Base-by-base conservation (phyloP, 2,113 vertebrate genomes). In the Zeus faber region DNA sequence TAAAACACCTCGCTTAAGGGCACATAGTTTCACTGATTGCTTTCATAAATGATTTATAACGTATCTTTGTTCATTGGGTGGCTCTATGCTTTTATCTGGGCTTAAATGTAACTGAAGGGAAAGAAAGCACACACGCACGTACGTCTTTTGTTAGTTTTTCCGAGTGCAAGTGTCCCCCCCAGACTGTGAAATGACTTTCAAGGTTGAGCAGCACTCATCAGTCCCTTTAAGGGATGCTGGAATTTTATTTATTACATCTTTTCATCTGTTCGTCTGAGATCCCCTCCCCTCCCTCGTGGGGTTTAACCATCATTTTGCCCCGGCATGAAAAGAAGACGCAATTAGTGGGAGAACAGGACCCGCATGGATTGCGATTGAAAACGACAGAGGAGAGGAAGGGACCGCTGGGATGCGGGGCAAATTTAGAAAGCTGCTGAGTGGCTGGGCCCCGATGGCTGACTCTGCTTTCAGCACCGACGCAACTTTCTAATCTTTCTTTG, bases 161-260 rank as follows among this genome's bases (percentile, higher is more conserved):
- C 13, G 4, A n/a, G n/a, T 37, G 1, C 33, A 14, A 37, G 33
- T 37, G 13, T 37, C 13, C 33, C 33, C 33, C 9, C 39, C 47
- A 48, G 16, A 54, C 46, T 73, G 54, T 70, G 65, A 67, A 62
- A 45, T 59, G 44, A 72, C 29, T 74, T 62, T 77, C 58, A 77
- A 70, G 70, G 55, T 74, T 70, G 65, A 67, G 39, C 47, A 50
- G 50, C 48, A 60, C 51, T 14, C 17, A 17, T 41, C 54, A 39
- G 17, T 49, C 54, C 67, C 54, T 49, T 50, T 20, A 49, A 49
- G 35, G 66, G 55, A 62, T 50, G 23, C 49, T 58, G 21, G 2
- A 16, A 13, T 26, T 55, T 51, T 61, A 53, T 69, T 57, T 46
- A 44, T 53, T 60, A 45, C 20, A 40, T 58, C 4, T 17, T 55